Evolutionary conservation across 1,140 invertebrate species (phyloP).

Genomic region (Oscheius sp.): DNA sequence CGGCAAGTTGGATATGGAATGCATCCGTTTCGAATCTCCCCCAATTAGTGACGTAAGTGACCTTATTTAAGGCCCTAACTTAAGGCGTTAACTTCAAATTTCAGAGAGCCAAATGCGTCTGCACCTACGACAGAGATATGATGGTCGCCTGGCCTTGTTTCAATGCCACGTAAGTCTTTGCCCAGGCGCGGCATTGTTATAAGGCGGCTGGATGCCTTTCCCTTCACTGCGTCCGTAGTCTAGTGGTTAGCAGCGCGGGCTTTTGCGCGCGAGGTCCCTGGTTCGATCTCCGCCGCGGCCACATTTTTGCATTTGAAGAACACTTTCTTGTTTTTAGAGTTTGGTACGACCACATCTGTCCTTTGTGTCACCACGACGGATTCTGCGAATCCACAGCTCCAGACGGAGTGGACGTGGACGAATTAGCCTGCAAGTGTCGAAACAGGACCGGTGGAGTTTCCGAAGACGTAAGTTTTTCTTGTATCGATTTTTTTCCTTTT

Average conservation of each 20-base stretch:
- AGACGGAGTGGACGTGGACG: neutral
- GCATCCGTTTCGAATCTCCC: slow-evolving; percentile 35
- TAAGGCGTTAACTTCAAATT: too few species aligned
- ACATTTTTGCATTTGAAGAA: neutral
- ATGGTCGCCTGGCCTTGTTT: slow-evolving; percentile 33
- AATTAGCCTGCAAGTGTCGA: slow-evolving; percentile 19
- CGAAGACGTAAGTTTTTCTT: slow-evolving; percentile 14
- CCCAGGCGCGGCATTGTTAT: too few species aligned
- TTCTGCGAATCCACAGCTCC: slow-evolving; percentile 18
- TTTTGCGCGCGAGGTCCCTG: too few species aligned
- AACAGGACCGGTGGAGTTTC: neutral
- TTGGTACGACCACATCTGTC: slow-evolving; percentile 38
- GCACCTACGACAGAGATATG: slow-evolving; percentile 28
- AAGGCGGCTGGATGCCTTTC: too few species aligned
- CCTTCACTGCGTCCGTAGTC: too few species aligned
- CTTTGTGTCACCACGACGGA: slow-evolving; percentile 26
- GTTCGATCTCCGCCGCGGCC: neutral
- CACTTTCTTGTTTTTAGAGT: neutral
- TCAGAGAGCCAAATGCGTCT: slow-evolving; percentile 34
- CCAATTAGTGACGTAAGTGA: slow-evolving; percentile 21
- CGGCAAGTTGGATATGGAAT: slow-evolving; percentile 36
- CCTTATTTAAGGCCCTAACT: neutral
- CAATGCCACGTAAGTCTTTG: slow-evolving; percentile 17
- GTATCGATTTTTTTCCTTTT: neutral
- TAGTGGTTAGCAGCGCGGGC: too few species aligned